These are phyloP conservation scores for Platycheirus rosarum DNA, from an alignment of 2,888 invertebrate genomes.

Conservation along the genomic window DNA sequence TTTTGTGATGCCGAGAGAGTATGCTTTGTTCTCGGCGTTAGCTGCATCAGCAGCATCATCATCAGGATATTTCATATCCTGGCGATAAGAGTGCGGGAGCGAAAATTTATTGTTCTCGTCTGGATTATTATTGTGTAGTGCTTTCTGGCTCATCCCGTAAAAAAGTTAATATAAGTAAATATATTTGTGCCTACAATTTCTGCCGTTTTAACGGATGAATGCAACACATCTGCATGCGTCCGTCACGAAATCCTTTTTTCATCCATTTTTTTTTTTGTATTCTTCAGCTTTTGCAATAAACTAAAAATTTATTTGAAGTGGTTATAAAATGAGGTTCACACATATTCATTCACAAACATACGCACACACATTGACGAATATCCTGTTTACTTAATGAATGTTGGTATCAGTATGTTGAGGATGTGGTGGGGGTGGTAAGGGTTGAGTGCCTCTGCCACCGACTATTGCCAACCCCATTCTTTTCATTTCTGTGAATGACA, in stretches of 20 bases:
- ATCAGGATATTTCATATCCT: slow-evolving; percentile 70
- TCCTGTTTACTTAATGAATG: slow-evolving; percentile 61
- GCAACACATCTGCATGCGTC: slow-evolving; percentile 63
- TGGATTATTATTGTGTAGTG: slow-evolving; percentile 67
- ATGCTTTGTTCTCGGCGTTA: slow-evolving; percentile 70
- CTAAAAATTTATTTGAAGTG: slow-evolving; percentile 70
- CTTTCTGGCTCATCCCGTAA: slow-evolving; percentile 34
- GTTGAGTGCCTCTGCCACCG: slow-evolving; percentile 1
- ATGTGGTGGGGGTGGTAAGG: too few species aligned
- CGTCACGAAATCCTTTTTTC: slow-evolving; percentile 47
- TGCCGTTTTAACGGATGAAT: slow-evolving; percentile 55
- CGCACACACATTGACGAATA: slow-evolving; percentile 6
- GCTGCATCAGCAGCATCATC: slow-evolving; percentile 60
- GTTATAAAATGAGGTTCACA: slow-evolving; percentile 57
- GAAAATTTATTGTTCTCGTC: slow-evolving; percentile 73
- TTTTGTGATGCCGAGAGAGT: slow-evolving; percentile 69
- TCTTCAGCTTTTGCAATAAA: slow-evolving; percentile 58
- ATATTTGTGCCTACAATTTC: slow-evolving; percentile 51
- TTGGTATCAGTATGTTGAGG: slow-evolving; percentile 1
- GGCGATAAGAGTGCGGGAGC: slow-evolving; percentile 53
- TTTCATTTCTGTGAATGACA: slow-evolving; percentile 40
- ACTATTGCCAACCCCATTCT: background rate
- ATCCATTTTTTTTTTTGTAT: slow-evolving; percentile 4
- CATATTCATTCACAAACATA: background rate
- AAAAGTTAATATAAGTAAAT: slow-evolving; percentile 64